Evolutionary conservation across 2,113 vertebrate genomes (phyloP).

Genomic region (Phainopepla nitens): DNA sequence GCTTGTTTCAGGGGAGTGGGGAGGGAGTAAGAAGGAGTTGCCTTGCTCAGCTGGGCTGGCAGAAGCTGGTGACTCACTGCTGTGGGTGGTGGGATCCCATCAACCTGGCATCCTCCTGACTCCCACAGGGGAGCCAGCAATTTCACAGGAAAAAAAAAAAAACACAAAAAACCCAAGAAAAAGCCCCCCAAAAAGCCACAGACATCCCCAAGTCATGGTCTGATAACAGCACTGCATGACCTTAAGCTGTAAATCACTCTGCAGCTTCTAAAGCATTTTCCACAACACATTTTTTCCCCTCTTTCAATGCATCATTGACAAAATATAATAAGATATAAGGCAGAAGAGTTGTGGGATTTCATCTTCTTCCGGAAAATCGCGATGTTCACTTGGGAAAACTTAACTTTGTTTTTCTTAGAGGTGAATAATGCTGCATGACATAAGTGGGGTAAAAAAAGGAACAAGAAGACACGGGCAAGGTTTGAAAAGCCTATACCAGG

Average conservation of each 20-base stretch:
- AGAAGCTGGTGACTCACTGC: neutral
- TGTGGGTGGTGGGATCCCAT: neutral
- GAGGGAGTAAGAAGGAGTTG: neutral
- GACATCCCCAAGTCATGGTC: neutral
- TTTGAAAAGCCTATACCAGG: neutral
- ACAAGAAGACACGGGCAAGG: fast-evolving
- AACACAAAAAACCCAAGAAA: no score
- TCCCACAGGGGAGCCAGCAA: fast-evolving
- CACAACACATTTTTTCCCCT: neutral
- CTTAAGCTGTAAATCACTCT: neutral
- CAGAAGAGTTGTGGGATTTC: neutral
- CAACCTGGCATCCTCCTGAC: neutral
- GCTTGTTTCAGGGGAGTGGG: neutral
- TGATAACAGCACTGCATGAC: neutral
- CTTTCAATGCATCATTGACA: neutral
- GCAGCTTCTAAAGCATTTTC: neutral
- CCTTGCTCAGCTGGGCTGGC: neutral
- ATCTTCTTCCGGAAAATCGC: neutral
- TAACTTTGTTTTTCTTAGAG: neutral
- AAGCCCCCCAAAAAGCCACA: neutral
- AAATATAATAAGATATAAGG: neutral
- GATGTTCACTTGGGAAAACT: neutral
- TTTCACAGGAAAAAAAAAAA: neutral
- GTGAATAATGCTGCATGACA: neutral
- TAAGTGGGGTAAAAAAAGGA: neutral